A percentile compares a stretch with the other conserved stretches of the same genome.
phyloP scores from a whole-genome alignment of 2,797 vertebrate species.

The Acipenser ruthenus region DNA sequence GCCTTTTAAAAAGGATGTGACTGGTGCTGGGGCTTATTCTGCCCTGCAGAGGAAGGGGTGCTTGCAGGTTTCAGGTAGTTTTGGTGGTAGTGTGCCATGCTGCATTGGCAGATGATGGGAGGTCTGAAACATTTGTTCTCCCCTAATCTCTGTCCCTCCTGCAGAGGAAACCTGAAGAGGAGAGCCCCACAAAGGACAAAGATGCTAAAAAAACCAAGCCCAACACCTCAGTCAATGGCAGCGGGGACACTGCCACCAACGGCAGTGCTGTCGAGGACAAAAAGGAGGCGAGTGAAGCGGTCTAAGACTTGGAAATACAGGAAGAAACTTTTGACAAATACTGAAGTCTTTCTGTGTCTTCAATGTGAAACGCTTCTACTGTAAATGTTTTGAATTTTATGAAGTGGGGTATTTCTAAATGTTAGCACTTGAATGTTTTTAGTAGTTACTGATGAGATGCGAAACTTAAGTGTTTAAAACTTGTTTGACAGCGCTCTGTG shows the following conservation, averaged over 20 bases:
- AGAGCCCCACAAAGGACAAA: slow-evolving; percentile 79
- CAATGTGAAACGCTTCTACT: too few relatives aligned
- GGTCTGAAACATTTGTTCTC: slow-evolving; percentile 27
- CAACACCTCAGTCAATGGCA: slow-evolving; percentile 84
- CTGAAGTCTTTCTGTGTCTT: too few relatives aligned
- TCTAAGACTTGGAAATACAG: slow-evolving; percentile 19
- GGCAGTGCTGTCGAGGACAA: slow-evolving; percentile 76
- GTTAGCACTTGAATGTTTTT: too few relatives aligned
- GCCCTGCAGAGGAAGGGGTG: too few relatives aligned
- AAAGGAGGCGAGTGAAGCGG: slow-evolving; percentile 72
- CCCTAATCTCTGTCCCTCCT: slow-evolving; percentile 54
- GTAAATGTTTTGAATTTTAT: too few relatives aligned
- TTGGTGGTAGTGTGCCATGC: slow-evolving; percentile 14
- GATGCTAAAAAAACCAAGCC: slow-evolving; percentile 89
- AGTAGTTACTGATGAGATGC: too few relatives aligned
- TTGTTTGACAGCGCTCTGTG: too few relatives aligned
- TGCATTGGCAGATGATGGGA: not conserved
- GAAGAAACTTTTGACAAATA: too few relatives aligned
- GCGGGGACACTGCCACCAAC: slow-evolving; percentile 64
- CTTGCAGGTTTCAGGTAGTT: slow-evolving; percentile 12
- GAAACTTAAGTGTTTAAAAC: too few relatives aligned
- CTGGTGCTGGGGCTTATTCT: too few relatives aligned
- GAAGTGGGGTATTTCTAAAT: too few relatives aligned
- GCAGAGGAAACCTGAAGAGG: slow-evolving; percentile 95
- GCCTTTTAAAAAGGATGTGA: too few relatives aligned